These are phyloP conservation scores for Drosophila ogumai DNA, from an alignment of 1,140 invertebrate genomes.

Conservation along the genomic window DNA sequence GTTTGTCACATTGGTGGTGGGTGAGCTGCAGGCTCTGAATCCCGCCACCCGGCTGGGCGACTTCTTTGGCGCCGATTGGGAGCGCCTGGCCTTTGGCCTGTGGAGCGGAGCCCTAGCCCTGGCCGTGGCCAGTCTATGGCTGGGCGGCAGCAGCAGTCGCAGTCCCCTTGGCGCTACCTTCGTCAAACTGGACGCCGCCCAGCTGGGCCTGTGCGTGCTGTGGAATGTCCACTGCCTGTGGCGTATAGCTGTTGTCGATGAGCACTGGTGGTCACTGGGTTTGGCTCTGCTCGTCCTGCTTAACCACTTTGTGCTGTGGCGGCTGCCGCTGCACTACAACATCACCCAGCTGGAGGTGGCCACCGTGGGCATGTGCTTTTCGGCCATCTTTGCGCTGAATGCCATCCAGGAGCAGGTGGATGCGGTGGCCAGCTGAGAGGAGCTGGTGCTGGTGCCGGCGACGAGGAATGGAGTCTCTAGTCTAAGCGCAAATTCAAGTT, in stretches of 20 bases:
- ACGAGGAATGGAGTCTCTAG: not conserved
- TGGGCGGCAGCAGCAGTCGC: not conserved
- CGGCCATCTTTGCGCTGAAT: conserved; percentile 66
- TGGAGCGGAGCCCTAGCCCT: conserved; percentile 44
- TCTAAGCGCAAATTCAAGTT: conserved; percentile 4
- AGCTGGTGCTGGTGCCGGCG: not conserved
- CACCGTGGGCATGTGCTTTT: conserved; percentile 75
- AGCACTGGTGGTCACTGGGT: conserved; percentile 64
- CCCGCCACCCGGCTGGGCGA: conserved; percentile 13
- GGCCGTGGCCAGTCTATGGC: conserved; percentile 30
- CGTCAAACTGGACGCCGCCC: conserved; percentile 27
- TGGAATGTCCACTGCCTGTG: conserved; percentile 65
- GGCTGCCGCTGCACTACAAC: conserved; percentile 58
- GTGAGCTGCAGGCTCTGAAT: conserved; percentile 50
- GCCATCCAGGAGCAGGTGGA: conserved; percentile 61
- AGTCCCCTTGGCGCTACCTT: conserved; percentile 10
- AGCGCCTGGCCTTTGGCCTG: conserved; percentile 33
- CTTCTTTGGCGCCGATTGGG: conserved; percentile 46
- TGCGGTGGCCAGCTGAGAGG: conserved; percentile 24
- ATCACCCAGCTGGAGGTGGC: conserved; percentile 58
- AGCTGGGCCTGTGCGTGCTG: conserved; percentile 52
- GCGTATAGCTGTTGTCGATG: conserved; percentile 53
- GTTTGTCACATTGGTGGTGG: conserved; percentile 64
- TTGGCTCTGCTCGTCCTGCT: conserved; percentile 59
- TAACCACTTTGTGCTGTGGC: conserved; percentile 71